A percentile compares a stretch with the other conserved stretches of the same genome.
phyloP scores from a whole-genome alignment of 2,797 vertebrate genomes.

The Gallinago nigripennis region DNA sequence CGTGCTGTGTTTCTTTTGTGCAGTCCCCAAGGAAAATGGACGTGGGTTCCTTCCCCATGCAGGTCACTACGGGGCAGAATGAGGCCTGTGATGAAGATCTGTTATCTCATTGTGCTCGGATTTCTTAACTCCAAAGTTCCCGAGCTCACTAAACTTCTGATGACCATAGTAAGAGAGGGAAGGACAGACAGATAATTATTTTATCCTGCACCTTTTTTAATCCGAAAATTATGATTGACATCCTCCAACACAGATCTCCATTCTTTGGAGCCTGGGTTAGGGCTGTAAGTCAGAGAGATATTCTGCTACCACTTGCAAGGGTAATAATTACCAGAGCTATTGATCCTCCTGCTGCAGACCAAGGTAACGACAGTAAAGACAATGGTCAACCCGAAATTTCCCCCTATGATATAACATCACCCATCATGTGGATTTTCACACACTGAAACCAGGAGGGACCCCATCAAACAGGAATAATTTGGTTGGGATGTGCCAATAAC shows the following conservation, averaged over 20 bases:
- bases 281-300: not conserved
- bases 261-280: not conserved
- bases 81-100: not conserved
- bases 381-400: not conserved
- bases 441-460: not conserved
- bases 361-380: not conserved
- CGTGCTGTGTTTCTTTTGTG: not conserved
- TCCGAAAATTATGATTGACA: not conserved
- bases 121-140: not conserved
- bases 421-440: not conserved
- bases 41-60: not conserved
- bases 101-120: not conserved
- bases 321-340: constrained; percentile 48
- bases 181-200: not conserved
- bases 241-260: not conserved
- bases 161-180: not conserved
- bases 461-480: not conserved
- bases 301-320: not conserved
- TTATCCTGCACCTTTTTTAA: not conserved
- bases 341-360: constrained; percentile 3
- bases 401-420: not conserved
- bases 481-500: not conserved
- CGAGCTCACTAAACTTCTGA: not conserved
- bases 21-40: not conserved
- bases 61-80: not conserved